Evolutionary conservation across 2,113 vertebrate species (phyloP).

Genomic region (Azemiops feae): DNA sequence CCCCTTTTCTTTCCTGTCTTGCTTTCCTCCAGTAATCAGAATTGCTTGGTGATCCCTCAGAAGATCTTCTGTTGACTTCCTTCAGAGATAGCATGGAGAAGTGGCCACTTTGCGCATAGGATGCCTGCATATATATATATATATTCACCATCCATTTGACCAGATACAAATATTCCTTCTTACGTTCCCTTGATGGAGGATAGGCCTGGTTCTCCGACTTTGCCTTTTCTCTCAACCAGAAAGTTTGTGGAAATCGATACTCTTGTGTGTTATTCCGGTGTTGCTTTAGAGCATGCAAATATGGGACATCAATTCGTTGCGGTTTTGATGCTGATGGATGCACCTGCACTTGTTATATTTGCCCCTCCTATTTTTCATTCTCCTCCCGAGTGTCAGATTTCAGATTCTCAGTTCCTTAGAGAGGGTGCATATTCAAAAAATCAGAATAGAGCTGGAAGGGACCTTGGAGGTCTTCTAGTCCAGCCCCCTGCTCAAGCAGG

Average conservation of each 20-base stretch:
- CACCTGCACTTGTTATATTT: background rate
- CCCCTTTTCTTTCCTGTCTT: background rate
- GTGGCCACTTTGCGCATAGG: too few relatives aligned
- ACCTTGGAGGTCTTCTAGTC: too few relatives aligned
- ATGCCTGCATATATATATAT: background rate
- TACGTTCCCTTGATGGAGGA: background rate
- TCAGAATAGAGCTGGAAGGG: too few relatives aligned
- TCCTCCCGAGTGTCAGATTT: background rate
- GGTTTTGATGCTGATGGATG: background rate
- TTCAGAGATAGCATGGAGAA: background rate
- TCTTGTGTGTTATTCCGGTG: background rate
- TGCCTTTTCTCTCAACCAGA: background rate
- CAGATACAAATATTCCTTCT: background rate
- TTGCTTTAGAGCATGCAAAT: slow-evolving; percentile 11
- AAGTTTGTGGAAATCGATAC: background rate
- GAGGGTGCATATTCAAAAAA: background rate
- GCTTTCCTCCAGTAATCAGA: background rate
- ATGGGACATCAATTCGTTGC: background rate
- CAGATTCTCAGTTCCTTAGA: background rate
- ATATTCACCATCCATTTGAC: too few relatives aligned
- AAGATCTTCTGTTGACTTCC: background rate
- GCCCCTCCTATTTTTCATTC: background rate
- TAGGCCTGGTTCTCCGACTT: accelerated
- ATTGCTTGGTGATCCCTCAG: too few relatives aligned
- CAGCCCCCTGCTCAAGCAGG: too few relatives aligned